Evolutionary conservation across 2,113 vertebrate genomes (phyloP).

Genomic region (Tragelaphus scriptus): DNA sequence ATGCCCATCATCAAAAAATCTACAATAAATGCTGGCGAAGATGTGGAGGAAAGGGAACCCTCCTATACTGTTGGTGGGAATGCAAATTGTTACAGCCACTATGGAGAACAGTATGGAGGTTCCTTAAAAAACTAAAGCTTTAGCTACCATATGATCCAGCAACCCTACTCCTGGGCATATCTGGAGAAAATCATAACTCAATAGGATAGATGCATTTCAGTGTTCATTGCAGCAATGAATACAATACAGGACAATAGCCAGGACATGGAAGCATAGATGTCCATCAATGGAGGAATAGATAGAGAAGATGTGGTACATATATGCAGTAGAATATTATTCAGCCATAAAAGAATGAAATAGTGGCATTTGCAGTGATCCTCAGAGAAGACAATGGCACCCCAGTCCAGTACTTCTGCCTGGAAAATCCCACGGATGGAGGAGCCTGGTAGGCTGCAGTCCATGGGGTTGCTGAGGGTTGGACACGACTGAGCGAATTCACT

Average conservation of each 20-base stretch:
- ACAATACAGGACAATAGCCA: background rate
- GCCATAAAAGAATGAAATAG: background rate
- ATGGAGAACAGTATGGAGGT: background rate
- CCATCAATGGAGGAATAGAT: background rate
- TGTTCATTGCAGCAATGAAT: background rate
- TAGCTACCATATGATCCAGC: background rate
- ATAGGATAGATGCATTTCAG: background rate
- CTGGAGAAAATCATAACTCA: background rate
- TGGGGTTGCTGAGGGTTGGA: too few species aligned
- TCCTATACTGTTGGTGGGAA: background rate
- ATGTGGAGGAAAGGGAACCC: background rate
- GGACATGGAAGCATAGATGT: background rate
- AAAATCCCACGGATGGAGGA: too few species aligned
- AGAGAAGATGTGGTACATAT: background rate
- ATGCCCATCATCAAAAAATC: background rate
- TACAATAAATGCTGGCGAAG: background rate
- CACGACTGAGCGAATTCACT: too few species aligned
- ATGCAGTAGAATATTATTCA: background rate
- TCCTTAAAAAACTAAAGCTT: background rate
- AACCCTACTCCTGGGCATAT: background rate
- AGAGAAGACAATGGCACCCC: too few species aligned
- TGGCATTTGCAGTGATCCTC: background rate
- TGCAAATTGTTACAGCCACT: background rate
- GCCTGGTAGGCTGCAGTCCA: too few species aligned
- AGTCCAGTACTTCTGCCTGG: too few species aligned